Percentiles rank a stretch among this genome's conserved stretches.
Evolutionary conservation across 1,140 invertebrate genomes (phyloP).

Genomic region (Cherax destructor): DNA sequence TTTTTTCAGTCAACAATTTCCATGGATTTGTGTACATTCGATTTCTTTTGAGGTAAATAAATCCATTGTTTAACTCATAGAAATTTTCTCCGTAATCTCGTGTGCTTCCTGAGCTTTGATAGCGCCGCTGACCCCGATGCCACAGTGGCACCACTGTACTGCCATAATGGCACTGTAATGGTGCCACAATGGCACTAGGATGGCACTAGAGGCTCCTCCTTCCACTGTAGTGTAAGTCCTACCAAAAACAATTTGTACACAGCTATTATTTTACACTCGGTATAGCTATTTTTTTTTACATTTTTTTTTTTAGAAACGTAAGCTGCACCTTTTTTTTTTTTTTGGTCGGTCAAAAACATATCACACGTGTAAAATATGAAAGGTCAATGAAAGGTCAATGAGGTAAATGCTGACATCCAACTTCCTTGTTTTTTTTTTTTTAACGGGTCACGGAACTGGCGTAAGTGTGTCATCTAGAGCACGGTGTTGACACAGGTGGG

Average conservation of each 20-base stretch:
- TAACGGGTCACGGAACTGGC: background rate
- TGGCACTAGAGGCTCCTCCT: background rate
- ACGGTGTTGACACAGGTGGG: background rate
- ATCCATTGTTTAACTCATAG: background rate
- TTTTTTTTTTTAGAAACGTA: slow-evolving; percentile 4
- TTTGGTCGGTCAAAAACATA: background rate
- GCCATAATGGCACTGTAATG: no score
- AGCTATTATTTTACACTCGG: background rate
- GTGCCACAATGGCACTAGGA: no score
- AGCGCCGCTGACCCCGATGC: no score
- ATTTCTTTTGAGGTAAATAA: background rate
- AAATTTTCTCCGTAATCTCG: background rate
- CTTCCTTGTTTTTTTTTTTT: background rate
- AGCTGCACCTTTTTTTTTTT: background rate
- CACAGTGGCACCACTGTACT: background rate
- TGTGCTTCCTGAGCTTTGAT: background rate
- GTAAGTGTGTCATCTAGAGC: background rate
- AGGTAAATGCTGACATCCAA: background rate
- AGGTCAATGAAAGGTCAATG: background rate
- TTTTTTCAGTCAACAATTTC: slow-evolving; percentile 17
- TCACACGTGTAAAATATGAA: slow-evolving; percentile 5
- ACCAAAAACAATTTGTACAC: slow-evolving; percentile 14
- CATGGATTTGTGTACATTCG: background rate
- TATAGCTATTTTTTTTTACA: background rate
- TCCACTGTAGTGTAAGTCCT: background rate